These are phyloP conservation scores for Aethina tumida DNA, from an alignment of 1,140 invertebrate genomes.

Conservation along the genomic window DNA sequence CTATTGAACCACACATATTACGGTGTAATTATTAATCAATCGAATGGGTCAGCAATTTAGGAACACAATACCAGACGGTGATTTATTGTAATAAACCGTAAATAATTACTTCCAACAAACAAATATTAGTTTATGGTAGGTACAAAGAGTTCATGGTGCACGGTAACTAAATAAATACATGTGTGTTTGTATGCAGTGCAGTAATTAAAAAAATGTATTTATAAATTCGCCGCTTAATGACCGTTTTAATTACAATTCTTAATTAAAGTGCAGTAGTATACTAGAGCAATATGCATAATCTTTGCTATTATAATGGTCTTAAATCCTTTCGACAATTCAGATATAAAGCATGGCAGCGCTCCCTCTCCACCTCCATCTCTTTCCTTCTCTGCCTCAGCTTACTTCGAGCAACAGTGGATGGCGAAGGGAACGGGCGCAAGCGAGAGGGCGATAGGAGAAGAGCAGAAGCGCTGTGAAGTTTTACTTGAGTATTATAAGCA, in stretches of 20 bases:
- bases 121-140: too few relatives aligned
- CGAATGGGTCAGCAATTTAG: too few relatives aligned
- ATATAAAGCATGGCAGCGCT: constrained; percentile 3
- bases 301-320: constrained; percentile 8
- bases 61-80: too few relatives aligned
- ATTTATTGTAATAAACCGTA: too few relatives aligned
- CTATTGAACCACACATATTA: too few relatives aligned
- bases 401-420: too few relatives aligned
- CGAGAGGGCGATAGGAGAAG: neutral
- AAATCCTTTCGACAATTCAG: constrained; percentile 6
- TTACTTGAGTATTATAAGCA: constrained; percentile 1
- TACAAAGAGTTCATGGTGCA: too few relatives aligned
- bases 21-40: too few relatives aligned
- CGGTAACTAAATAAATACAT: too few relatives aligned
- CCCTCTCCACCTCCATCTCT: neutral
- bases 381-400: too few relatives aligned
- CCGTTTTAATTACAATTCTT: constrained; percentile 17
- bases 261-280: constrained; percentile 17
- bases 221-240: constrained; percentile 10
- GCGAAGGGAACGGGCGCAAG: neutral
- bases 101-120: too few relatives aligned
- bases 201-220: neutral
- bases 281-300: constrained; percentile 11
- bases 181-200: too few relatives aligned
- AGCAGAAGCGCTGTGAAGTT: neutral